Conservation (phyloP, 2,888 invertebrate species). For the Theretra japonica region DNA sequence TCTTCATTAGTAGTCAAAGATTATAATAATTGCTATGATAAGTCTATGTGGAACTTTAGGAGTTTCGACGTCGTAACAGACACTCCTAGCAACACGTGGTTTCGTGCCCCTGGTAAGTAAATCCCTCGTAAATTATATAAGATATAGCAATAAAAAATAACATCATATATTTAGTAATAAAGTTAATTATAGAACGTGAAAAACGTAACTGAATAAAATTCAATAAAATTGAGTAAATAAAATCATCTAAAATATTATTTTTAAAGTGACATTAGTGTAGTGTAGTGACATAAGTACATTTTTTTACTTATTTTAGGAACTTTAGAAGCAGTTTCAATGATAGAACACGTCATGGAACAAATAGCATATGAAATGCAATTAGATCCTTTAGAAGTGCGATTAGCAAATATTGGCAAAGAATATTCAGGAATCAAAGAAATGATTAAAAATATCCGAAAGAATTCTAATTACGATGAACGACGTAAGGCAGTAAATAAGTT, state of each 20-base stretch:
- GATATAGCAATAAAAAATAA: no score
- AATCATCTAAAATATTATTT: no score
- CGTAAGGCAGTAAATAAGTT: constrained; percentile 76
- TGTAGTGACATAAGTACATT: no score
- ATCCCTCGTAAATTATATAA: not conserved
- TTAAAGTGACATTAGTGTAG: no score
- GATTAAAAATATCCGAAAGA: constrained; percentile 77
- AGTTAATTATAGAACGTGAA: no score
- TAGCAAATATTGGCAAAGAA: constrained; percentile 75
- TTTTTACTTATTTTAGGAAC: constrained; percentile 56
- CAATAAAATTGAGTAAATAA: no score
- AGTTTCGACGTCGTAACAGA: constrained; percentile 57
- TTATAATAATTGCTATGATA: constrained; percentile 57
- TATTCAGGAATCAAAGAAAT: constrained; percentile 66
- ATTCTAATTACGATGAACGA: constrained; percentile 80
- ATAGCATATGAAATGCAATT: constrained; percentile 79
- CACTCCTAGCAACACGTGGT: constrained; percentile 60
- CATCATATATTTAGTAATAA: no score
- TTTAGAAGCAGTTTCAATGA: constrained; percentile 81
- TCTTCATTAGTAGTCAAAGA: constrained; percentile 35
- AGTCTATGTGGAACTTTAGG: constrained; percentile 54
- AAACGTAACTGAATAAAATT: no score
- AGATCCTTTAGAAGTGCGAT: constrained; percentile 83
- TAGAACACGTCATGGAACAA: constrained; percentile 86
- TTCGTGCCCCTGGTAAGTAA: constrained; percentile 60